Evolutionary conservation across 2,888 invertebrate species (phyloP).

Genomic region (Camponotus fellah): DNA sequence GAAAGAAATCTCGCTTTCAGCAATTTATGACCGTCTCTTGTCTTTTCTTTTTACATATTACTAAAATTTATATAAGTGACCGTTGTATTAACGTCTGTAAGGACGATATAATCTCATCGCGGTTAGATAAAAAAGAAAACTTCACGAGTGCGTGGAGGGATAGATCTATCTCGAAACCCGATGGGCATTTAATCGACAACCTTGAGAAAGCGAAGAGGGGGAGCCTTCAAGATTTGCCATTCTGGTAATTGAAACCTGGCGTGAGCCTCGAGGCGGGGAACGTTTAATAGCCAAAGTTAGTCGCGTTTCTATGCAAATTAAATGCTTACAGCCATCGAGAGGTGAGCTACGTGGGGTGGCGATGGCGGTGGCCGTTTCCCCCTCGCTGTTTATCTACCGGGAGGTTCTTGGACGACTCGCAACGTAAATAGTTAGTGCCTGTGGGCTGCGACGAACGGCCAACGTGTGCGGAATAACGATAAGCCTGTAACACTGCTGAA

Average conservation of each 20-base stretch:
- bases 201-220: constrained; percentile 43
- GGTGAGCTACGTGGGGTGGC: constrained; percentile 66
- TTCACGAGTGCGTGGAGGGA: not conserved
- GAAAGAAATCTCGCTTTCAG: constrained; percentile 12
- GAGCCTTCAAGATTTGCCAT: constrained; percentile 75
- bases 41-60: not conserved
- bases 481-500: constrained; percentile 81
- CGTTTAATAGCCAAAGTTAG: constrained; percentile 83
- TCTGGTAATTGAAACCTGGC: constrained; percentile 80
- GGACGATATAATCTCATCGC: not conserved
- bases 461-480: constrained; percentile 84
- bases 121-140: constrained; percentile 5
- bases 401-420: constrained; percentile 79
- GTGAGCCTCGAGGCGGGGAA: constrained; percentile 73
- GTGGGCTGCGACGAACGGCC: constrained; percentile 81
- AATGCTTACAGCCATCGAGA: constrained; percentile 80
- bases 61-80: not conserved
- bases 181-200: constrained; percentile 46
- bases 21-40: constrained; percentile 10
- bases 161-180: not conserved
- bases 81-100: not conserved
- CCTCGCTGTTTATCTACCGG: constrained; percentile 80
- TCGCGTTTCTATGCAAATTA: constrained; percentile 84
- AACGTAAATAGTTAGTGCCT: constrained; percentile 82
- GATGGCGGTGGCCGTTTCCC: constrained; percentile 68